phyloP scores from a whole-genome alignment of 1,140 invertebrate genomes.

The Heterodera carotae region DNA sequence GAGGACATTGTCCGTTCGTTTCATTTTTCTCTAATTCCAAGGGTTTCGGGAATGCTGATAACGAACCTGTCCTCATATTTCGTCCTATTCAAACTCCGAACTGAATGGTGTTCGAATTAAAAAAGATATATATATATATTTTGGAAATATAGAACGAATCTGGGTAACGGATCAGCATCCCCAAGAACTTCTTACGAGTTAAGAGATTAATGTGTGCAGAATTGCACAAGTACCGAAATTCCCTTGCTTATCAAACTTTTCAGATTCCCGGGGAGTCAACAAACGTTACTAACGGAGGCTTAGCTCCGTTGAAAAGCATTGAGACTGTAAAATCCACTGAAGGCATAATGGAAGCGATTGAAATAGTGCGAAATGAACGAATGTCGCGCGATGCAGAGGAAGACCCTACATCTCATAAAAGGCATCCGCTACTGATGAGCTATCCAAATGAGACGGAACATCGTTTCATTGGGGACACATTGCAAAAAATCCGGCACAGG shows the following conservation, averaged over 20 bases:
- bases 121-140: background rate
- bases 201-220: no score
- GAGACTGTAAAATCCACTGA: constrained; percentile 71
- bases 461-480: constrained; percentile 32
- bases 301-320: constrained; percentile 44
- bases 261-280: constrained; percentile 56
- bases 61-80: no score
- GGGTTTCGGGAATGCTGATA: no score
- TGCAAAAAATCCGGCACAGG: constrained; percentile 37
- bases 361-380: constrained; percentile 55
- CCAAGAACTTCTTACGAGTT: no score
- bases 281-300: constrained; percentile 67
- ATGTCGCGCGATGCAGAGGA: background rate
- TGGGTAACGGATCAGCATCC: no score
- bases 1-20: constrained; percentile 71
- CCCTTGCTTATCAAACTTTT: constrained; percentile 55
- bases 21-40: no score
- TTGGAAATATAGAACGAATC: constrained; percentile 69
- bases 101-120: background rate
- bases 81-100: no score
- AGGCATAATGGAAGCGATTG: constrained; percentile 61
- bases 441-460: constrained; percentile 56
- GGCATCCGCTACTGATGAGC: constrained; percentile 30
- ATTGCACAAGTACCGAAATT: no score
- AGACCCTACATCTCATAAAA: constrained; percentile 21